Evolutionary conservation across 2,888 invertebrate species (phyloP), one percentile per base, ranked within the genome.

Genomic region (Neoitamus cyanurus): DNA sequence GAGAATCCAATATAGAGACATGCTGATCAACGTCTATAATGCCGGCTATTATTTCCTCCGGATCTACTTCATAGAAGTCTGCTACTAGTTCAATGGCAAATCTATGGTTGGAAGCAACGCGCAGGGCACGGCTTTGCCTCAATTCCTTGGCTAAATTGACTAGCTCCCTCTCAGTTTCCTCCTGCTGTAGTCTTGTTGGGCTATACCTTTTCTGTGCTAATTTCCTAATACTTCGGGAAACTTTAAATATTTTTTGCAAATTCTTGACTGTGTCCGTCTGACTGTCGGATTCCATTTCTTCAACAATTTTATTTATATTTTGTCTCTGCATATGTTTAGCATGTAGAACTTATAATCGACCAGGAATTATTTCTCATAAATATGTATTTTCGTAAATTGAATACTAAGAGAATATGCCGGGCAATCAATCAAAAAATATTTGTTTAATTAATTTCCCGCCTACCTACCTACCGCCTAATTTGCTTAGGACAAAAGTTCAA

Each of bases 11-110:
- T 25, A 93, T 88, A 9, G 94, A 93, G 1, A 95, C 90, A 88
- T 94, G 93, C 83, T 92, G 89, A 84, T 94, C 93, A 73, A 93
- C 93, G 90, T 97, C 97, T 83, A 93, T 92, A 4, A 95, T 92
- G 78, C 95, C 96, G 84, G 96, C 95, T 7, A 95, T 90, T 85
- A 94, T 93, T 86, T 93, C 90, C 83, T 94, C 94, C 25, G 93
- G 92, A 89, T 96, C 96, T 83, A 94, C 91, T 5, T 95, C 92
- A 85, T 94, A 94, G 86, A 96, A 95, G 82, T 92, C 91, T 7
- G 94, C 94, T 36, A 94, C 94, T 89, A 94, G 93, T 87, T 95
- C 95, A 86, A 96, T 90, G 0, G 96, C 90, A 89, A 94, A 94
- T 86, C 94, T 93, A 88, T 95, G 95, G 85, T 88, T 89, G 9